Evolutionary conservation across 2,113 vertebrate species (phyloP), one percentile per base, ranked within the genome.

Genomic region (Nothocercus nigrocapillus): DNA sequence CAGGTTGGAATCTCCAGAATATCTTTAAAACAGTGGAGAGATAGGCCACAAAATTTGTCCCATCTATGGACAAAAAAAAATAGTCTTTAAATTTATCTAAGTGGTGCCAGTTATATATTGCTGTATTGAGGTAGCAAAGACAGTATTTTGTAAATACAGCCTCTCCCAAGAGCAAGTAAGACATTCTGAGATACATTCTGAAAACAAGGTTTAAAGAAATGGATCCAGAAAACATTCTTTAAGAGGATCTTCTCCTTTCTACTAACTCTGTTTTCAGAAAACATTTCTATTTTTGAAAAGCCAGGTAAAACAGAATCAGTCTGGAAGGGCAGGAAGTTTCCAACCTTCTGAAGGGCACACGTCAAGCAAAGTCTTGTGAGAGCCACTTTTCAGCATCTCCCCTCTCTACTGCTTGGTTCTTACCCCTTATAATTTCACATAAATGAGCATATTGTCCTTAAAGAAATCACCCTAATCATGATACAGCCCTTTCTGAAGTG

Each of bases 151-250:
- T 54, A 83, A 53, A 4, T 40, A 85, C 36, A 70, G 82, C 58
- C 69, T 79, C 66, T 67, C n/a, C 30, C 56, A 61, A 10, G 45
- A 85, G 92, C 93, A 94, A 79, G 74, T 10, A 68, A 58, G 85
- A 78, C 73, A 89, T 58, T 32, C 25, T 74, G 30, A 90, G 16
- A 94, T 59, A 86, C 24, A 53, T 90, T 75, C 80, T 79, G 30
- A 88, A 93, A 94, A 89, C 44, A 86, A 90, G 62, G 69, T 87
- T 87, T 77, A 69, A 79, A 90, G 67, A 86, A 93, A 96, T 93
- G 3, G 0, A 90, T 89, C 66, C 45, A 73, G 73, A 92, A 88
- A 93, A 72, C 9, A 32, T 61, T 66, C 38, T 61, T 69, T 34
- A 44, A 30, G 24, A 79, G 51, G 36, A 56, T 86, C 72, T 86